Evolutionary conservation across 2,113 vertebrate species (phyloP).

Genomic region (Corythornis madagascariensis): DNA sequence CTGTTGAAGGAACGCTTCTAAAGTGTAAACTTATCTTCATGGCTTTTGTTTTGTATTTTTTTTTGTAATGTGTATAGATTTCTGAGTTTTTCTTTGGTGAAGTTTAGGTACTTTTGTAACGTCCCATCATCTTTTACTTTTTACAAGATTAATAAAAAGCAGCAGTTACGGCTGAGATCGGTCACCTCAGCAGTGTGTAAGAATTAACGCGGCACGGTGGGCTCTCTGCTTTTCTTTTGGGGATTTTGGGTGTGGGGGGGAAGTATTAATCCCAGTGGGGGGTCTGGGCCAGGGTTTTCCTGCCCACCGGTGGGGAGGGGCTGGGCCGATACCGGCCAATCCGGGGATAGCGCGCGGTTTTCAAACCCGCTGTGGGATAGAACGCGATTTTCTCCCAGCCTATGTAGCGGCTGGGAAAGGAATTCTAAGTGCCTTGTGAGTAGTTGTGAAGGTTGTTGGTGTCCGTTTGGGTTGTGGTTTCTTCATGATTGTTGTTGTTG

Average conservation of each 20-base stretch:
- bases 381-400: background rate
- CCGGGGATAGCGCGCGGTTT: background rate
- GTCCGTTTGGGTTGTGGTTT: no score
- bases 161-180: accelerated
- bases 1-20: accelerated
- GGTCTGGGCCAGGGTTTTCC: accelerated
- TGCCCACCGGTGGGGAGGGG: background rate
- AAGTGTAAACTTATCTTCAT: accelerated
- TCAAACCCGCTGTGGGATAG: accelerated
- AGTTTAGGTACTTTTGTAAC: accelerated
- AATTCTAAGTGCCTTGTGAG: background rate
- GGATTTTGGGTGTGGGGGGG: accelerated
- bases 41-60: accelerated
- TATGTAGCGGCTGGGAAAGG: no score
- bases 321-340: accelerated
- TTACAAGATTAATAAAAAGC: accelerated
- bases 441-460: no score
- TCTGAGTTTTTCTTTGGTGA: accelerated
- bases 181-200: accelerated
- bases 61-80: accelerated
- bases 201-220: accelerated
- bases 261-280: accelerated
- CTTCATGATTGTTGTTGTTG: no score
- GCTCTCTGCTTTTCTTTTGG: accelerated
- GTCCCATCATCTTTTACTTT: accelerated